phyloP scores from a whole-genome alignment of 2,113 vertebrate genomes.

The Malurus alboscapulatus region DNA sequence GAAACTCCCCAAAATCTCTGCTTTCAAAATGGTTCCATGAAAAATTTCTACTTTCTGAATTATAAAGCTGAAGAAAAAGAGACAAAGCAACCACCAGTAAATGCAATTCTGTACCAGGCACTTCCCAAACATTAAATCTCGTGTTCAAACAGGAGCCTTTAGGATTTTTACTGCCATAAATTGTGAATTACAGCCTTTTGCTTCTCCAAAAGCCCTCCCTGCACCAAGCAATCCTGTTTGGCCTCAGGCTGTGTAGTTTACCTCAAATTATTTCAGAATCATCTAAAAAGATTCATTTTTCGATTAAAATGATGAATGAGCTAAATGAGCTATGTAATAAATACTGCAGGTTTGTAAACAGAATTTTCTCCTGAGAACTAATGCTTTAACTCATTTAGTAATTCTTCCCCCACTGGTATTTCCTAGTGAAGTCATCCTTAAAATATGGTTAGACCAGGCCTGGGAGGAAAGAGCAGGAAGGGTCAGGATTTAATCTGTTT shows the following conservation, averaged over 20 bases:
- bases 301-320: slow-evolving; percentile 91
- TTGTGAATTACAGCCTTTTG: slow-evolving; percentile 51
- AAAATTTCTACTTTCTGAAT: background rate
- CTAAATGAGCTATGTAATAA: slow-evolving; percentile 97
- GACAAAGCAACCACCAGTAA: background rate
- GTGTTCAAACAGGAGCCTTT: slow-evolving; percentile 17
- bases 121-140: background rate
- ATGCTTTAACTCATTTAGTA: slow-evolving; percentile 75
- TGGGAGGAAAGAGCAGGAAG: slow-evolving; percentile 20
- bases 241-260: slow-evolving; percentile 74
- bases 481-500: slow-evolving; percentile 34
- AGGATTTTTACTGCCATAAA: slow-evolving; percentile 19
- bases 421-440: slow-evolving; percentile 72
- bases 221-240: slow-evolving; percentile 67
- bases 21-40: too few species aligned
- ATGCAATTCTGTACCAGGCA: background rate
- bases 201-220: slow-evolving; percentile 11
- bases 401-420: slow-evolving; percentile 68
- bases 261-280: slow-evolving; percentile 77
- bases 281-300: slow-evolving; percentile 87
- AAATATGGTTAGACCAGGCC: slow-evolving; percentile 46
- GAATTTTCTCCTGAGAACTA: slow-evolving; percentile 75
- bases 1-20: too few species aligned
- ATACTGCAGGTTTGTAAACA: slow-evolving; percentile 89
- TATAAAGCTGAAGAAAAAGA: background rate